Evolutionary conservation across 2,888 invertebrate species (phyloP).

Genomic region (Cephus pygmeus): DNA sequence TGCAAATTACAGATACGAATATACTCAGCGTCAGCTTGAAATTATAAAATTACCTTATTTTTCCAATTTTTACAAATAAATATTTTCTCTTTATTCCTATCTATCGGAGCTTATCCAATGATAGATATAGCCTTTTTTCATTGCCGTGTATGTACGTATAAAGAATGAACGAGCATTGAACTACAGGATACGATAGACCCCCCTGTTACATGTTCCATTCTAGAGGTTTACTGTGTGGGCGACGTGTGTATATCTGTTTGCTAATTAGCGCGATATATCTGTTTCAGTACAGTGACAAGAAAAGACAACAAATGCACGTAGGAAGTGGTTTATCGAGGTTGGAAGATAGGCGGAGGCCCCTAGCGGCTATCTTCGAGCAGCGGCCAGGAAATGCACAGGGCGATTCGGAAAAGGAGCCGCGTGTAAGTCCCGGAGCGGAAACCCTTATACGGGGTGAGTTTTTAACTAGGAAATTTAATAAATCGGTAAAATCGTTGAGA

Average conservation of each 20-base stretch:
- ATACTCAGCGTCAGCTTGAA: not conserved
- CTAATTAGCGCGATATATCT: slow-evolving; percentile 41
- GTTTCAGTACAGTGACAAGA: slow-evolving; percentile 34
- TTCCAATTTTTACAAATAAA: not conserved
- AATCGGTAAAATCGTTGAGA: not conserved
- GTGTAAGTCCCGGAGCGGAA: not conserved
- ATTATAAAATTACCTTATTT: not conserved
- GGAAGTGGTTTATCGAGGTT: slow-evolving; percentile 48
- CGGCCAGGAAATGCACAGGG: not conserved
- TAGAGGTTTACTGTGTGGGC: slow-evolving; percentile 31
- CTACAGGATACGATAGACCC: not conserved
- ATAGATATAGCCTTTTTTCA: not conserved
- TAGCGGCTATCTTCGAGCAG: not conserved
- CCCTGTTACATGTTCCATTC: not conserved
- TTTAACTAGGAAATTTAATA: not conserved
- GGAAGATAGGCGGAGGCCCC: slow-evolving; percentile 31
- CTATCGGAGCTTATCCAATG: not conserved
- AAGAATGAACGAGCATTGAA: not conserved
- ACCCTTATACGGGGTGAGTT: not conserved
- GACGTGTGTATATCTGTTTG: slow-evolving; percentile 36
- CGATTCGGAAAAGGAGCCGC: not conserved
- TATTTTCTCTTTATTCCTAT: not conserved
- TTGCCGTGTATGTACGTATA: not conserved
- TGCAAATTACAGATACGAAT: not conserved
- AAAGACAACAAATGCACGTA: slow-evolving; percentile 45